Evolutionary conservation across 2,888 invertebrate species (phyloP), one percentile per base, ranked within the genome.

Genomic region (Chloroclysta siterata): DNA sequence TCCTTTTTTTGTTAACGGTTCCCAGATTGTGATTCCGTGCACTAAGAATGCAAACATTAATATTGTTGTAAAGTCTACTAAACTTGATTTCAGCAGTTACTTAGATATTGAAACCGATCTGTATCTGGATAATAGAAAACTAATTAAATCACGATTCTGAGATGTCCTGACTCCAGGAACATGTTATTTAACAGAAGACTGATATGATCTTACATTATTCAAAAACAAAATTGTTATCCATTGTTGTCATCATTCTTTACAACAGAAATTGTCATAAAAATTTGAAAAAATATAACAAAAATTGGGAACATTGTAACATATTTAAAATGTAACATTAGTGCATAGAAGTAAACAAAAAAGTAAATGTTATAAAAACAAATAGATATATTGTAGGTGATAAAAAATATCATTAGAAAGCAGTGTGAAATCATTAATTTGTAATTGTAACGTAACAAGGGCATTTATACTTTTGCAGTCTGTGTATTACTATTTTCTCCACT

Each of bases 291-390:
- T 92, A 85, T 85, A 94, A 94, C 88, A 93, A 86, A 94, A 94
- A 93, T 93, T 89, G 93, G 93, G 93, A 93, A 84, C 93, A 93
- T 87, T 93, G 88, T 92, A 91, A 93, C 93, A 93, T 93, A 93
- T 93, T 90, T 89, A 88, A 89, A 89, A 87, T 82, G 80, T 90
- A 90, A 92, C 85, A 81, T 89, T 93, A 93, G 90, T 78, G 85
- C 86, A 88, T 93, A 93, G 91, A 86, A 85, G 79, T 87, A 87
- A 86, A 56, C 73, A 73, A 83, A 83, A 84, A 82, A 67, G 44
- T 76, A 77, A 78, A 84, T 85, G 84, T 85, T 80, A 77, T 66
- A 58, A 69, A 68, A 73, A 81, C 83, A 81, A 82, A 87, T 84
- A 89, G 85, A 88, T 89, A 88, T 89, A 88, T 88, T 88, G 86